These are phyloP conservation scores for Malurus melanocephalus DNA, from an alignment of 2,113 vertebrate species.

Conservation along the genomic window DNA sequence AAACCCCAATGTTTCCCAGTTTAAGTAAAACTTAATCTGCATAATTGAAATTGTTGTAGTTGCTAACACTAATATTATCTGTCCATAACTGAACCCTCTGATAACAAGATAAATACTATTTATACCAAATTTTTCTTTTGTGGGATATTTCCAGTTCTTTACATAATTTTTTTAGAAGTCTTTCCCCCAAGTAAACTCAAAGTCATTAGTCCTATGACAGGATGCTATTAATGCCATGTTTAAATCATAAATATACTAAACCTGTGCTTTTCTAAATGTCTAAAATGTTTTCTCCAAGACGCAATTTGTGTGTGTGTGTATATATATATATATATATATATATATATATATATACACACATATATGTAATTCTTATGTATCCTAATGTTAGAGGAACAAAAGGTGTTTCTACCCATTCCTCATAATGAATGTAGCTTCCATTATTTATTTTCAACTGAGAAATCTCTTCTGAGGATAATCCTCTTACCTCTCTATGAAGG, in stretches of 20 bases:
- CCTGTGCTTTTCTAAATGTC: background rate
- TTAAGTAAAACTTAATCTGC: background rate
- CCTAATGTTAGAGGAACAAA: background rate
- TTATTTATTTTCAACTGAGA: background rate
- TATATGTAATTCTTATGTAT: background rate
- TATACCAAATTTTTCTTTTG: background rate
- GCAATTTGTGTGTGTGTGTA: background rate
- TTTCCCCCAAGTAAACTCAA: background rate
- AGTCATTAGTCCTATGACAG: background rate
- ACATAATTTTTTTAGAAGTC: background rate
- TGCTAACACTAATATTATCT: background rate
- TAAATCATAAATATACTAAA: background rate
- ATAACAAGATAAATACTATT: background rate
- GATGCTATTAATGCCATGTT: background rate
- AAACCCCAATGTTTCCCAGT: rapidly evolving
- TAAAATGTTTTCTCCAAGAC: background rate
- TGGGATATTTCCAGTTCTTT: background rate
- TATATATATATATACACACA: background rate
- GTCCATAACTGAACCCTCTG: background rate
- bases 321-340: too few species aligned
- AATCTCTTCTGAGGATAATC: background rate
- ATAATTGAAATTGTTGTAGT: background rate
- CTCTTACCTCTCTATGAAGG: background rate
- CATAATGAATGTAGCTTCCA: background rate
- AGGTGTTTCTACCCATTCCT: background rate